phyloP scores from a whole-genome alignment of 2,797 vertebrate genomes.

The Enteromius treurensis region DNA sequence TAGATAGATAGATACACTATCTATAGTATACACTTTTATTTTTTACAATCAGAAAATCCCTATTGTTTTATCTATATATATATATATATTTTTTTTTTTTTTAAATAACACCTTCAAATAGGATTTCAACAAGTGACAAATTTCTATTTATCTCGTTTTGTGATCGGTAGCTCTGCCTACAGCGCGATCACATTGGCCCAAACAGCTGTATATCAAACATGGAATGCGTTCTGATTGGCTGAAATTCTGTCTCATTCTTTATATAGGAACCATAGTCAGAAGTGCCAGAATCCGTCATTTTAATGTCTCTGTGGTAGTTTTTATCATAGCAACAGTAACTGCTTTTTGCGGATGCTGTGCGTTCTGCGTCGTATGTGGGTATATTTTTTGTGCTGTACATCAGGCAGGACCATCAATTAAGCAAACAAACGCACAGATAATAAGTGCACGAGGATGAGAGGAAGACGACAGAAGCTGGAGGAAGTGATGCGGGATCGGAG shows the following conservation, averaged over 20 bases:
- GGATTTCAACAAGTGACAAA: background rate
- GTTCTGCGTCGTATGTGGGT: background rate
- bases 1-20: too few species aligned
- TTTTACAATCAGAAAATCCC: too few species aligned
- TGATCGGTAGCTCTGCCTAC: background rate
- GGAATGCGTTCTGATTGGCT: background rate
- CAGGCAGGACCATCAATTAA: background rate
- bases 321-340: background rate
- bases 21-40: background rate
- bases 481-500: slow-evolving; percentile 61
- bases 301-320: background rate
- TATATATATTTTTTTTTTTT: background rate
- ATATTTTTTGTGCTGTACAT: background rate
- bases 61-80: background rate
- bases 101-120: background rate
- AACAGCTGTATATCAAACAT: background rate
- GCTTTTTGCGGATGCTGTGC: background rate
- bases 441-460: background rate
- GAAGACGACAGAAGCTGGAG: slow-evolving; percentile 19
- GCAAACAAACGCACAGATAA: background rate
- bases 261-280: background rate
- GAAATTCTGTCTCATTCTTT: too few species aligned
- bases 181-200: background rate
- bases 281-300: background rate
- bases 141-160: background rate